Evolutionary conservation across 1,140 invertebrate genomes (phyloP).

Genomic region (Tyrophagus putrescentiae): DNA sequence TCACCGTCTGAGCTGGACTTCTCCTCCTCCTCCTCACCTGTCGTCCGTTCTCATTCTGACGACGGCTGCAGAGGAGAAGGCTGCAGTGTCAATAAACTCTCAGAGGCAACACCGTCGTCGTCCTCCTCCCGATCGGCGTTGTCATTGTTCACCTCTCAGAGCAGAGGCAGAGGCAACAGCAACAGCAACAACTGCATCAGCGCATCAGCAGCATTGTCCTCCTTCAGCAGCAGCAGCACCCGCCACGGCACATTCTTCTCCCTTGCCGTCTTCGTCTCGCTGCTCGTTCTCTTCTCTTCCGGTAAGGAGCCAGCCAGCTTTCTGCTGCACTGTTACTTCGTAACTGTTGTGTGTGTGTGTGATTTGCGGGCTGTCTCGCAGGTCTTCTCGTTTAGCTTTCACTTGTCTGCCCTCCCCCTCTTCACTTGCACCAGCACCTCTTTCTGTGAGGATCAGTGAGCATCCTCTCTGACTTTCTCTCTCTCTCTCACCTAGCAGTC

Average conservation of each 20-base stretch:
- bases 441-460: background rate
- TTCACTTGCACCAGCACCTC: too few species aligned
- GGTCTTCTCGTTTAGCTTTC: too few species aligned
- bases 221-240: background rate
- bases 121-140: too few species aligned
- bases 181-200: background rate
- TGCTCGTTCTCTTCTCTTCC: slow-evolving; percentile 2
- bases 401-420: too few species aligned
- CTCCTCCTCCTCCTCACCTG: too few species aligned
- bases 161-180: too few species aligned
- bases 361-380: too few species aligned
- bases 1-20: too few species aligned
- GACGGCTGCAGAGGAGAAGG: too few species aligned
- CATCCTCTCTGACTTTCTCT: background rate
- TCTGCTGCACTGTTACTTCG: background rate
- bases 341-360: background rate
- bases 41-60: background rate
- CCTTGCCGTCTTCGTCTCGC: background rate
- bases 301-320: background rate
- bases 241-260: background rate
- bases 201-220: background rate
- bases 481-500: background rate
- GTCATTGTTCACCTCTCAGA: background rate
- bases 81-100: slow-evolving; percentile 1
- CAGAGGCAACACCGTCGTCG: background rate